Evolutionary conservation across 2,888 invertebrate species (phyloP), one percentile per base, ranked within the genome.

Genomic region (Eupithecia exiguata): DNA sequence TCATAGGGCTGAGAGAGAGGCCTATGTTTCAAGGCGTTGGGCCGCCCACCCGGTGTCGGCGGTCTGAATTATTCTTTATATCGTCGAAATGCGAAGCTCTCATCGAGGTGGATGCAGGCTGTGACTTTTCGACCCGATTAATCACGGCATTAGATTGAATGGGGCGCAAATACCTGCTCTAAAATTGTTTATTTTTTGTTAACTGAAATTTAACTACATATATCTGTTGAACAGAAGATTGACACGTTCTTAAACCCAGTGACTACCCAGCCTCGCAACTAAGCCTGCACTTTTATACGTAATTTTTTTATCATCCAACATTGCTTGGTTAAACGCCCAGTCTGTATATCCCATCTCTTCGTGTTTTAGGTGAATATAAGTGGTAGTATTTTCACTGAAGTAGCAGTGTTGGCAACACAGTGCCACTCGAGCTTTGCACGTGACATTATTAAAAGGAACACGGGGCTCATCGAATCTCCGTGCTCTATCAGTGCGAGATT

Each of bases 41-140:
- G 84, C 82, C 89, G 82, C 73, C 66, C 85, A 76, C 83, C 75
- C 77, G 86, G 89, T 93, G 92, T 92, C 87, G 88, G 85, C 79
- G 82, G 88, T 88, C 88, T 89, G 91, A 91, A 92, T 92, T 93
- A 93, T 94, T 92, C 91, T 92, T 91, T 92, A 92, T 90, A 90
- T 87, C 90, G 89, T 89, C 88, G 91, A 93, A 94, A 93, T 91
- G 91, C 89, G 92, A 90, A 88, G 91, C 88, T 89, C 88, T 91
- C 91, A 90, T 91, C 88, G 92, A 92, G 90, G 90, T 89, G 88
- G 86, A 92, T 91, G 92, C 90, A 90, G 89, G 90, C 88, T 89
- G 88, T 88, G 91, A 91, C 91, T 91, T 86, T 89, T 89, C 91
- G 89, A 89, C 90, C 89, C 90, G 88, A 92, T 92, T 91, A 90